Percentiles rank a stretch among this genome's conserved stretches.
Evolutionary conservation across 2,797 vertebrate species (phyloP).

Genomic region (Sebastolobus altivelis): DNA sequence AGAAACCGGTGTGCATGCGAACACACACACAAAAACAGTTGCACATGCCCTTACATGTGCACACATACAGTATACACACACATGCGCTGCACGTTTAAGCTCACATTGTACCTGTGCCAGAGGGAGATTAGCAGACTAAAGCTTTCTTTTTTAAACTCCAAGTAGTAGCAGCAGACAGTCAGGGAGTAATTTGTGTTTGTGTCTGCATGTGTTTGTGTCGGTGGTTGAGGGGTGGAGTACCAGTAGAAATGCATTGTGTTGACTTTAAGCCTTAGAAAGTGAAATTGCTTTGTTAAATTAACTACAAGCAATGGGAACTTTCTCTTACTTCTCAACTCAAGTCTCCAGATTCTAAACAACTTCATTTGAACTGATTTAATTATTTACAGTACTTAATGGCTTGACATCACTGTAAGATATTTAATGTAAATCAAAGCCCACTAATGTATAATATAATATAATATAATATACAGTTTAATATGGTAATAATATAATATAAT

Average conservation of each 20-base stretch:
- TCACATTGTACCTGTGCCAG: slow-evolving; percentile 59
- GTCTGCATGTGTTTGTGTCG: slow-evolving; percentile 21
- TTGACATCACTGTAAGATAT: background rate
- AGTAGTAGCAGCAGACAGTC: slow-evolving; percentile 32
- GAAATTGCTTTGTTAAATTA: slow-evolving; percentile 12
- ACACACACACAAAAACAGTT: background rate
- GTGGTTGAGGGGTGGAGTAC: background rate
- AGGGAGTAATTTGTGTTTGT: slow-evolving; percentile 14
- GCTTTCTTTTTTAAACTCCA: slow-evolving; percentile 69
- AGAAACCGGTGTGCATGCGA: background rate
- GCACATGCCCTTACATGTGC: background rate
- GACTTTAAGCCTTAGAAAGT: background rate
- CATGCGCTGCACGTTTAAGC: slow-evolving; percentile 47
- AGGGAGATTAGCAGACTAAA: slow-evolving; percentile 78
- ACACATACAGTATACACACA: background rate
- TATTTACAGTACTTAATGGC: background rate
- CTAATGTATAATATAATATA: too few relatives aligned
- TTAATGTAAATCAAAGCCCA: background rate
- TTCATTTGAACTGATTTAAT: background rate
- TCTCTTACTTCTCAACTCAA: slow-evolving; percentile 1
- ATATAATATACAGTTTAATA: background rate
- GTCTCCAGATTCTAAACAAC: background rate
- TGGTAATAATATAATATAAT: background rate
- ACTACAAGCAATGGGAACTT: background rate
- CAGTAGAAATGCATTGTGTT: slow-evolving; percentile 9